Evolutionary conservation across 2,113 vertebrate genomes (phyloP).

Genomic region (Hydrochoerus hydrochaeris): DNA sequence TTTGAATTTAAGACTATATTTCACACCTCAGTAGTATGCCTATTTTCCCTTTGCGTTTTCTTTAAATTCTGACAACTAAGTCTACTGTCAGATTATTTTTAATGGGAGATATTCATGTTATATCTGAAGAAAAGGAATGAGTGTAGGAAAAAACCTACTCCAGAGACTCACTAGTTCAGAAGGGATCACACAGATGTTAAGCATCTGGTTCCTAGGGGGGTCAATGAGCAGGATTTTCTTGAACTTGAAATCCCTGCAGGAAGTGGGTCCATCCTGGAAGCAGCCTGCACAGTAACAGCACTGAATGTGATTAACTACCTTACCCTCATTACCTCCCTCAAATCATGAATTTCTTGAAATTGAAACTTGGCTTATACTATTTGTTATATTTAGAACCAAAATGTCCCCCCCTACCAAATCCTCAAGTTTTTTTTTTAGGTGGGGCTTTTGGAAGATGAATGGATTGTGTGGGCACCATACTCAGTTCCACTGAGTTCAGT

Average conservation of each 20-base stretch:
- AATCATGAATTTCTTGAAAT: background rate
- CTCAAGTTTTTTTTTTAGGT: too few species aligned
- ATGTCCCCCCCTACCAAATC: too few species aligned
- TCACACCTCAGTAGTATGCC: background rate
- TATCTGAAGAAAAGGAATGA: background rate
- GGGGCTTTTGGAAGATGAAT: too few species aligned
- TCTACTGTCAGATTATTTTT: background rate
- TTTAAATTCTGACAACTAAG: background rate
- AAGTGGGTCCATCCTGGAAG: background rate
- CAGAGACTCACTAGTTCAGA: background rate
- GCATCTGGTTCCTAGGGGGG: background rate
- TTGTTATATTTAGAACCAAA: too few species aligned
- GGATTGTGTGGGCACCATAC: too few species aligned
- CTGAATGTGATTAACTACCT: too few species aligned
- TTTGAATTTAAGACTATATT: background rate
- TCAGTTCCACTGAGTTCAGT: too few species aligned
- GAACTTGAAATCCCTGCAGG: background rate
- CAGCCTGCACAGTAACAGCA: background rate
- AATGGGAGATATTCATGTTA: background rate
- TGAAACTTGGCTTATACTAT: background rate
- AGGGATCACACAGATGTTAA: background rate
- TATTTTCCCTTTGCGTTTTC: too few species aligned
- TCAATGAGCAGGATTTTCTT: background rate
- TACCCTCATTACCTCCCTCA: background rate
- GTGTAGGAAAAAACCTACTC: background rate